Evolutionary conservation across 2,888 invertebrate species (phyloP), one percentile per base, ranked within the genome.

Genomic region (Cancer borealis): DNA sequence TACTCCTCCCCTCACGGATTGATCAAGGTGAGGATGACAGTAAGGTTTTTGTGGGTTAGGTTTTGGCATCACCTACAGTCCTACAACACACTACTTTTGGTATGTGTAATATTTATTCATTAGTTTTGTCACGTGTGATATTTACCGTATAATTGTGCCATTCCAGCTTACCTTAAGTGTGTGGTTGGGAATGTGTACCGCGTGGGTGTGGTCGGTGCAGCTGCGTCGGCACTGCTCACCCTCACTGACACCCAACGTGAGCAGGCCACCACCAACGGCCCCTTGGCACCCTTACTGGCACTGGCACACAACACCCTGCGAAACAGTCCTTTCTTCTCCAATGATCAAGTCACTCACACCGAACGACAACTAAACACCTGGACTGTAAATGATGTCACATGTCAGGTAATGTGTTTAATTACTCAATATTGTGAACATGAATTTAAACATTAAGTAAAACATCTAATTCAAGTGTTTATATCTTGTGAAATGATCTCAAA

Each of bases 1-100:
- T 99, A 96, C 97, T 98, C 95, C 97, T 99, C 96, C 99, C 99
- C 46, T 95, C 94, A 12, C 79, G 93, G 79, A 93, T 94, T 91
- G 95, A 94, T 46, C 94, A 93, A 90, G 93, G 95, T 95, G 54
- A 60, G 73, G 73, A 8, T 26, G n/a, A 10, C 73, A 26, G 73
- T 6, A 0, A 10, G 0, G 73, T 26, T 21, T 26, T n/a, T 73
- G 6, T 10, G 5, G 26, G 73, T 26, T 73, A 8, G 60, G 60
- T 21, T 60, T 17, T 60, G 60, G 17, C 21, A 60, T 39, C 39
- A 39, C 39, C 21, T 17, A 60, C 4, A 17, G 39, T 39, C 84
- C n/a, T 14, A 39, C 84, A 12, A 14, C 3, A 14, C 30, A 30
- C 39, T 26, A 73, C 5, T 73, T 39, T 46, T 10, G 12, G 12